Evolutionary conservation across 2,888 invertebrate genomes (phyloP).

Genomic region (Pseudococcus longispinus): DNA sequence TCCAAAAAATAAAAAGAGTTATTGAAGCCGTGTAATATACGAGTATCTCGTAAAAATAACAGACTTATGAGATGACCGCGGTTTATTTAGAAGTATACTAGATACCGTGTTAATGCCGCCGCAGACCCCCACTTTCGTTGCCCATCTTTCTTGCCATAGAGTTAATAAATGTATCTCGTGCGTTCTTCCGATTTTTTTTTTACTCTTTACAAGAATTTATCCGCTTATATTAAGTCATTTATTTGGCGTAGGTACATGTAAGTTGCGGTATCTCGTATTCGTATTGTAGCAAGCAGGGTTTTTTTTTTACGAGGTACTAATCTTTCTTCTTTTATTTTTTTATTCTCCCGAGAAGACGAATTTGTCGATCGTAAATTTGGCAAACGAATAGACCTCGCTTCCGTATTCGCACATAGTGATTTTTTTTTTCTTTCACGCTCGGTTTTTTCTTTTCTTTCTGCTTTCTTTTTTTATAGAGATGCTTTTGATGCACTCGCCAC

Average conservation of each 20-base stretch:
- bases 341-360: background rate
- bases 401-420: background rate
- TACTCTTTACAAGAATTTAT: background rate
- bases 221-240: constrained; percentile 11
- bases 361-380: constrained; percentile 1
- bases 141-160: background rate
- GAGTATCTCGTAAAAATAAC: background rate
- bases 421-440: background rate
- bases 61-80: background rate
- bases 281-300: background rate
- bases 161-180: background rate
- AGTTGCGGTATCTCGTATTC: background rate
- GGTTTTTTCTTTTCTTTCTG: no score
- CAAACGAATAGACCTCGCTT: background rate
- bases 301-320: constrained; percentile 11
- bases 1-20: constrained; percentile 6
- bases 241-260: background rate
- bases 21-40: constrained; percentile 9
- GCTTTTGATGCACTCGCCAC: background rate
- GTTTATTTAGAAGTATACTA: background rate
- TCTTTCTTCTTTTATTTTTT: background rate
- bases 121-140: background rate
- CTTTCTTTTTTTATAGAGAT: background rate
- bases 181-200: background rate
- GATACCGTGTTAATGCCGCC: background rate